Evolutionary conservation across 37 sponge, comb jelly and placozoan genomes (phyloP).

Genomic region (Agelas oroides): DNA sequence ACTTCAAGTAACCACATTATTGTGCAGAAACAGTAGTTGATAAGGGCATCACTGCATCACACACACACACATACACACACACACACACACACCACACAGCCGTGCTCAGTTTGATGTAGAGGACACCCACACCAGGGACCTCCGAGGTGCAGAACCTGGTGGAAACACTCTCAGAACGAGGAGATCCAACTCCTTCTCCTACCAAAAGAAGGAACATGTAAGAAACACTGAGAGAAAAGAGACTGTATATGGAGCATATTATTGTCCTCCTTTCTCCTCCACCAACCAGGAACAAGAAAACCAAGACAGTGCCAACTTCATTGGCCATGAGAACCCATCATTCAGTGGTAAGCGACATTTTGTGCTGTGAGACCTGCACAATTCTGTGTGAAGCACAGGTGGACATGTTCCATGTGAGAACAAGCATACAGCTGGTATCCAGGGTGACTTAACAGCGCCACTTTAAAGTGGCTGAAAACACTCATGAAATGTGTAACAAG

Average conservation of each 20-base stretch:
- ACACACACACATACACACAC: neutral
- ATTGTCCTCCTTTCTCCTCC: neutral
- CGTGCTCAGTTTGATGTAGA: slow-evolving; percentile 49
- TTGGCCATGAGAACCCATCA: neutral
- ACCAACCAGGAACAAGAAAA: neutral
- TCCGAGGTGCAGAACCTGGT: neutral
- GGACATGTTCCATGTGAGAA: no score
- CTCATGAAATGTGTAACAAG: no score
- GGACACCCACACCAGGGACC: neutral
- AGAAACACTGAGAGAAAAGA: neutral
- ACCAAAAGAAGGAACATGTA: neutral
- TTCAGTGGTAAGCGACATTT: neutral
- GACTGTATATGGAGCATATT: no score
- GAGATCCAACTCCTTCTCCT: slow-evolving; percentile 38
- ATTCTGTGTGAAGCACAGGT: no score
- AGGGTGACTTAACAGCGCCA: no score
- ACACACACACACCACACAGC: slow-evolving; percentile 14
- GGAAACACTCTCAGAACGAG: slow-evolving; percentile 12
- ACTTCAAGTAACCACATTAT: no score
- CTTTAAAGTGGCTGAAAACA: no score
- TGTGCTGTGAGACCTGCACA: neutral
- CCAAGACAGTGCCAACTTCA: neutral
- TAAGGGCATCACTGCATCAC: no score
- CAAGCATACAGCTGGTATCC: no score
- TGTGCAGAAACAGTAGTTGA: no score